A percentile compares a stretch with the other conserved stretches of the same genome.
These are phyloP conservation scores for Poecilia latipinna DNA, from an alignment of 2,113 vertebrate genomes.

Conservation along the genomic window DNA sequence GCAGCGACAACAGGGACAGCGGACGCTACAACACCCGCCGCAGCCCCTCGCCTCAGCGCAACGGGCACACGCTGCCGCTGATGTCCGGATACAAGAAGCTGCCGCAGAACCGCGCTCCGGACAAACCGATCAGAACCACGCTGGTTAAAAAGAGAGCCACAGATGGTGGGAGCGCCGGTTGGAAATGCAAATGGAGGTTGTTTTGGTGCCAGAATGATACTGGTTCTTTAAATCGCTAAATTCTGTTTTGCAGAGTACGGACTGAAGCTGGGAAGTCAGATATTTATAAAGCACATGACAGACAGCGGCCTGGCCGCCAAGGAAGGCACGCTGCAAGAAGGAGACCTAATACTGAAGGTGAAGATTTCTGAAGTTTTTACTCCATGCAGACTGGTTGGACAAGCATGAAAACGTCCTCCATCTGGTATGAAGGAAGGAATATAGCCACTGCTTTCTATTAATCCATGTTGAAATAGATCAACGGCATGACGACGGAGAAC, in stretches of 20 bases:
- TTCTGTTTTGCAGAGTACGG: constrained; percentile 87
- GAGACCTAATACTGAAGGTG: constrained; percentile 97
- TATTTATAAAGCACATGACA: constrained; percentile 96
- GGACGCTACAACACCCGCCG: constrained; percentile 60
- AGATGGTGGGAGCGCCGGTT: constrained; percentile 80
- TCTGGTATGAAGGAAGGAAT: neutral
- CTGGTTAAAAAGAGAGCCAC: constrained; percentile 84
- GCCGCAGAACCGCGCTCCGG: constrained; percentile 68
- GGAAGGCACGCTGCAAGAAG: constrained; percentile 87
- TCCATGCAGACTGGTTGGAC: neutral
- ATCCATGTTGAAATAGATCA: constrained; percentile 82
- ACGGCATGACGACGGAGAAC: constrained; percentile 90
- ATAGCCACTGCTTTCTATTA: neutral
- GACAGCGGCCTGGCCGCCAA: constrained; percentile 88
- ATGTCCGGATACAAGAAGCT: constrained; percentile 91
- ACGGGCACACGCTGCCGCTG: constrained; percentile 79
- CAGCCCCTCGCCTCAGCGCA: constrained; percentile 69
- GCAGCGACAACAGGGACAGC: constrained; percentile 74
- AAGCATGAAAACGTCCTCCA: neutral
- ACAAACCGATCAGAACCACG: constrained; percentile 85
- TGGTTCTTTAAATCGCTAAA: neutral
- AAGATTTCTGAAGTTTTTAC: neutral
- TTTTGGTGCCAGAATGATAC: neutral
- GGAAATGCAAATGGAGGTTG: neutral
- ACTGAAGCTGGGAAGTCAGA: constrained; percentile 95